Percentiles rank a stretch among this genome's conserved stretches.
Evolutionary conservation across 2,113 vertebrate genomes (phyloP).

Genomic region (Fregetta grallaria): DNA sequence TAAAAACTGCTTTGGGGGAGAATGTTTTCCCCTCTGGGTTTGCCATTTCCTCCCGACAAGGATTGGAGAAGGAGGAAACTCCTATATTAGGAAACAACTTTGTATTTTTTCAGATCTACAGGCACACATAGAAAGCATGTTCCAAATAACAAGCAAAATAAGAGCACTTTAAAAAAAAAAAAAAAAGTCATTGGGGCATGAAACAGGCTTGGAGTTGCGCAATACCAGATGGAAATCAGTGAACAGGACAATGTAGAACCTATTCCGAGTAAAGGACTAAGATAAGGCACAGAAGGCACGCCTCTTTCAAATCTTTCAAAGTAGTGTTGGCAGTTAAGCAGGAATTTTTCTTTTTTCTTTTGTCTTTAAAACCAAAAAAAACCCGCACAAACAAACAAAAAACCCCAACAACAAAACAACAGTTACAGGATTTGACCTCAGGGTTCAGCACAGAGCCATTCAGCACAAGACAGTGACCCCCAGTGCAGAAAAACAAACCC

Average conservation of each 20-base stretch:
- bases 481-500: not conserved
- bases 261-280: not conserved
- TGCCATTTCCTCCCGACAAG: not conserved
- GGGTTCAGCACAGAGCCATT: not conserved
- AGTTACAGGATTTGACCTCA: not conserved
- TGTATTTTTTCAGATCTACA: not conserved
- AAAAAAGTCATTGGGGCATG: not conserved
- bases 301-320: not conserved
- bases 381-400: not conserved
- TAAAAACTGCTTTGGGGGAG: not conserved
- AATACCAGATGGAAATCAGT: not conserved
- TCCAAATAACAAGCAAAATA: not conserved
- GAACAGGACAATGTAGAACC: not conserved
- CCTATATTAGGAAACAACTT: not conserved
- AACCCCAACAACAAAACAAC: not conserved
- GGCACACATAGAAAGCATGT: not conserved
- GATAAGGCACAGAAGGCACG: not conserved
- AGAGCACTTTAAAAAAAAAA: not conserved
- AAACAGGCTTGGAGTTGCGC: not conserved
- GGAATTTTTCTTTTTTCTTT: not conserved
- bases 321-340: not conserved
- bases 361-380: not conserved
- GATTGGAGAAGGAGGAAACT: not conserved
- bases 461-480: not conserved
- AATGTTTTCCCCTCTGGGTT: not conserved